phyloP scores from a whole-genome alignment of 1,140 invertebrate genomes.

The Drosophila ironensis region DNA sequence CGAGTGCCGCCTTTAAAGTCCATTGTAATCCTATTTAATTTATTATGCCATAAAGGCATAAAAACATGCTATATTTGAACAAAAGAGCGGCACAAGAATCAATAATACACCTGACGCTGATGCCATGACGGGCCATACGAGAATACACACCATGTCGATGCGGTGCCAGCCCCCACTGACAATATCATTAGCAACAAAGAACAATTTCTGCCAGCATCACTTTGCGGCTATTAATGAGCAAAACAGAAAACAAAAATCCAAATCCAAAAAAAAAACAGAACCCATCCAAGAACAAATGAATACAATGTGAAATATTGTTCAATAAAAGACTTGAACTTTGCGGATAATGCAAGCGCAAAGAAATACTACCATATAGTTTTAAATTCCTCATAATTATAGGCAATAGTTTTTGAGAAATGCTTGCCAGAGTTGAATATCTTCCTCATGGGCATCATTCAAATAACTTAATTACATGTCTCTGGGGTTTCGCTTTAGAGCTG shows the following conservation, averaged over 20 bases:
- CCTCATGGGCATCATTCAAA: background rate
- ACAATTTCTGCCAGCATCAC: constrained; percentile 60
- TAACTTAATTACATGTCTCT: constrained; percentile 17
- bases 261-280: constrained; percentile 29
- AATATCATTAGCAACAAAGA: constrained; percentile 72
- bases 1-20: constrained; percentile 12
- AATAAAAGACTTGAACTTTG: constrained; percentile 44
- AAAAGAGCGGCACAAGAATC: constrained; percentile 41
- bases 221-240: constrained; percentile 64
- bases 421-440: background rate
- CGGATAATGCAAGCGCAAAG: background rate
- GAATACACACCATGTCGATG: background rate
- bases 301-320: constrained; percentile 45
- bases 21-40: constrained; percentile 67
- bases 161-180: constrained; percentile 41
- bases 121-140: constrained; percentile 31
- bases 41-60: constrained; percentile 47
- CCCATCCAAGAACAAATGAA: constrained; percentile 39
- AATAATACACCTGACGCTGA: constrained; percentile 63
- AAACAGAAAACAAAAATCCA: constrained; percentile 24
- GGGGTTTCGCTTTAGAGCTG: background rate
- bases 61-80: constrained; percentile 27
- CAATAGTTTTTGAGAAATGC: too few species aligned
- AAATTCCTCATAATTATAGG: too few species aligned
- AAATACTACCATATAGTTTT: too few species aligned